A percentile compares a stretch with the other conserved stretches of the same genome.
Conservation (phyloP, 2,113 vertebrate species). For the Labrus mixtus region DNA sequence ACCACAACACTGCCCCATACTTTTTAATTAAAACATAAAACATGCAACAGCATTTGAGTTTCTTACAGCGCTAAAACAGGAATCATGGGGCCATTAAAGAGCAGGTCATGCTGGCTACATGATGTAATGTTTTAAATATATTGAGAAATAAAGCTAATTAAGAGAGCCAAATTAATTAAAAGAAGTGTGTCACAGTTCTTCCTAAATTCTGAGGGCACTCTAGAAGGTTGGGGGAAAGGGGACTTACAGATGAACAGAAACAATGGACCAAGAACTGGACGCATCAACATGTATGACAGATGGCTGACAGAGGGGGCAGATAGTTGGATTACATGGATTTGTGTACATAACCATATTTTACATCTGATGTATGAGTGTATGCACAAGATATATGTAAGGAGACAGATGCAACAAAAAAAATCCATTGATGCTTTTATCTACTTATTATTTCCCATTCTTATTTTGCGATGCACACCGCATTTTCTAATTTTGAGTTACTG, state of each 20-base stretch:
- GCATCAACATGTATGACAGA: constrained; percentile 19
- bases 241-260: constrained; percentile 12
- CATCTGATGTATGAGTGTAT: constrained; percentile 11
- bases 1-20: too few relatives aligned
- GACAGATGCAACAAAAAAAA: not conserved
- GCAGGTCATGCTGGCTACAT: constrained; percentile 24
- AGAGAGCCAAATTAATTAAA: constrained; percentile 63
- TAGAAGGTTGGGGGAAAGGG: not conserved
- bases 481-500: constrained; percentile 24
- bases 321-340: constrained; percentile 14
- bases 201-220: constrained; percentile 21
- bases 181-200: constrained; percentile 45
- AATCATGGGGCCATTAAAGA: constrained; percentile 1
- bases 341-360: constrained; percentile 7
- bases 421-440: constrained; percentile 8
- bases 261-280: not conserved
- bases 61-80: constrained; percentile 5
- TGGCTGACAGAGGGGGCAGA: constrained; percentile 24
- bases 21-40: not conserved
- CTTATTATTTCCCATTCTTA: constrained; percentile 22
- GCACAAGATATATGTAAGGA: not conserved
- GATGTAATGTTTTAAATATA: constrained; percentile 56
- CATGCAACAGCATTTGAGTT: not conserved
- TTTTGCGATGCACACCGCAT: constrained; percentile 21
- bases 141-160: constrained; percentile 67